Conservation (phyloP, 2,113 vertebrate genomes). For the Oryzias celebensis region DNA sequence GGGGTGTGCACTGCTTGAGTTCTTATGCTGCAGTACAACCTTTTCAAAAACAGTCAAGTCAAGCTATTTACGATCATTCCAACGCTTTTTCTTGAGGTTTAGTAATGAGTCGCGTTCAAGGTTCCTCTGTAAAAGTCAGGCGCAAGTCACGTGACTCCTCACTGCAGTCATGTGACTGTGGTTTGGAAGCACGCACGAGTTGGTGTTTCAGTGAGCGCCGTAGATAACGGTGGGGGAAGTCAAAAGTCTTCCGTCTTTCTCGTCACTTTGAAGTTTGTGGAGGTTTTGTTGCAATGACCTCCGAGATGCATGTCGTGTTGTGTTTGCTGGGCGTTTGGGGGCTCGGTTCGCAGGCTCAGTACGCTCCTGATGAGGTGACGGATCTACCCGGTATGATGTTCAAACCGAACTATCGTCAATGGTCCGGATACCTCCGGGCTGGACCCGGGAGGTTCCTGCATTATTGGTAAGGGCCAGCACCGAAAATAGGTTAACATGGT, state of each 20-base stretch:
- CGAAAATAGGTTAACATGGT: background rate
- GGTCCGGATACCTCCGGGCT: conserved; percentile 77
- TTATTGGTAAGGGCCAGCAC: conserved; percentile 71
- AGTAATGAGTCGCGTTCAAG: background rate
- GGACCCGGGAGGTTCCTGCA: conserved; percentile 73
- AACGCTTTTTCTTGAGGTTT: background rate
- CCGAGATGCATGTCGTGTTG: conserved; percentile 25
- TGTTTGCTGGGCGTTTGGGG: conserved; percentile 33
- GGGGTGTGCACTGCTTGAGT: no score
- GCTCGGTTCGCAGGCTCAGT: conserved; percentile 47
- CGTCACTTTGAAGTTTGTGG: background rate
- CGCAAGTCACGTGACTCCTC: conserved; percentile 30
- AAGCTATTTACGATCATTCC: background rate
- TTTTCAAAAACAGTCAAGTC: no score
- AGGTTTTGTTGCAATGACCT: background rate
- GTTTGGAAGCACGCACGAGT: background rate
- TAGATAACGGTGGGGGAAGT: background rate
- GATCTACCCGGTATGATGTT: conserved; percentile 73
- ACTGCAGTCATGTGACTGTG: conserved; percentile 43
- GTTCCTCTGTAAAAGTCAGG: background rate
- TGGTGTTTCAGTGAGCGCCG: background rate
- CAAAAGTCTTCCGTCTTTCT: background rate
- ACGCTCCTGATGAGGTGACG: conserved; percentile 70
- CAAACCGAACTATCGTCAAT: conserved; percentile 71
- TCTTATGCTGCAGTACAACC: no score